Evolutionary conservation across 2,888 invertebrate genomes (phyloP).

Genomic region (Synanthedon andrenaeformis): DNA sequence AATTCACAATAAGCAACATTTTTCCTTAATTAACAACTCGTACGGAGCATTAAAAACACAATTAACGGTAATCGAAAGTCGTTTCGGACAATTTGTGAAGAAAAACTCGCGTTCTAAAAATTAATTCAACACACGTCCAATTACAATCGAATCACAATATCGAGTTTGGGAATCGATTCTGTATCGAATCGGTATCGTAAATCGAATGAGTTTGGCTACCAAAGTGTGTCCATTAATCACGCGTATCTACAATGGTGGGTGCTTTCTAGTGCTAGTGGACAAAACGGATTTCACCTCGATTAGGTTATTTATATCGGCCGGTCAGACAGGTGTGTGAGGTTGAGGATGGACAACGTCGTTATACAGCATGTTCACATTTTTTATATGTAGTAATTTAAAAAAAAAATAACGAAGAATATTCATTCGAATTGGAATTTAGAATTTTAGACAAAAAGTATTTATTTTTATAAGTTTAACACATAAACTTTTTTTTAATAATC

Average conservation of each 20-base stretch:
- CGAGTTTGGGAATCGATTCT: conserved; percentile 18
- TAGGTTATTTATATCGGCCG: conserved; percentile 50
- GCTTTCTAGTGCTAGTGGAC: conserved; percentile 44
- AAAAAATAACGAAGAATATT: no score
- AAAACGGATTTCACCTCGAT: conserved; percentile 58
- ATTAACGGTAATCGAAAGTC: neutral
- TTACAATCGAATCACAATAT: conserved; percentile 6
- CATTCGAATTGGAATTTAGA: no score
- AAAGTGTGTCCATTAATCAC: conserved; percentile 28
- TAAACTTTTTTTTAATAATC: no score
- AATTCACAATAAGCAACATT: neutral
- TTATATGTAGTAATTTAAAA: no score
- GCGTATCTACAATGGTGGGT: conserved; percentile 11
- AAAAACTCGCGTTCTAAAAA: neutral
- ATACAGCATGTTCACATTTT: conserved; percentile 31
- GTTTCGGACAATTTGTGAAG: neutral
- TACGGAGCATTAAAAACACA: neutral
- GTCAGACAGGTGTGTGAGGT: conserved; percentile 43
- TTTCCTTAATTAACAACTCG: neutral
- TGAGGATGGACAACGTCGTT: neutral
- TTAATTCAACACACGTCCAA: conserved; percentile 3
- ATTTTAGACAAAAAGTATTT: no score
- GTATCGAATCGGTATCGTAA: conserved; percentile 36
- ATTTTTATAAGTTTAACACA: no score
- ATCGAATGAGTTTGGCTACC: conserved; percentile 46